A percentile compares a stretch with the other conserved stretches of the same genome.
Conservation (phyloP, 2,113 vertebrate genomes). For the Camelus bactrianus region DNA sequence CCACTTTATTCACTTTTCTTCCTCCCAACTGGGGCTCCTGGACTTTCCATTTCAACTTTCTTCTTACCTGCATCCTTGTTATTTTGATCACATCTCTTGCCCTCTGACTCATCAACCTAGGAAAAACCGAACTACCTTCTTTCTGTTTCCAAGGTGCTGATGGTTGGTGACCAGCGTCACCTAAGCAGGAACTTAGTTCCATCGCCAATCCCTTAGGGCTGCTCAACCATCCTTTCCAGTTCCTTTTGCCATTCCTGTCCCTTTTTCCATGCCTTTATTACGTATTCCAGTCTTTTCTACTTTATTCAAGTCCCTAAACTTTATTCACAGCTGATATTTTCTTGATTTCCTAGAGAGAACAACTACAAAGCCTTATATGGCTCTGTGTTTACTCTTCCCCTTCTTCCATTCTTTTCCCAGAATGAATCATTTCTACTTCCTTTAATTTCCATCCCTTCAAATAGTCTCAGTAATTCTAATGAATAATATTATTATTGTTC, state of each 20-base stretch:
- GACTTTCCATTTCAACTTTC: not conserved
- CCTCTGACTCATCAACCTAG: not conserved
- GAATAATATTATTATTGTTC: not conserved
- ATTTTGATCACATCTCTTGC: not conserved
- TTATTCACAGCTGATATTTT: not conserved
- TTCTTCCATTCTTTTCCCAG: not conserved
- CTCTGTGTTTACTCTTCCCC: not conserved
- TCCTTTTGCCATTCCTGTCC: not conserved
- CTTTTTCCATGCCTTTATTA: not conserved
- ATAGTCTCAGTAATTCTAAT: not conserved
- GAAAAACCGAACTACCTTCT: not conserved
- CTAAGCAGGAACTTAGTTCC: not conserved
- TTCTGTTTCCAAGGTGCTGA: not conserved
- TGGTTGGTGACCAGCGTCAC: not conserved
- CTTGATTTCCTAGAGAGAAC: not conserved
- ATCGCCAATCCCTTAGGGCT: not conserved
- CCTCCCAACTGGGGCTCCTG: not conserved
- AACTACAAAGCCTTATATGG: not conserved
- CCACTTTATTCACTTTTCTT: not conserved
- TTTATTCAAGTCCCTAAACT: not conserved
- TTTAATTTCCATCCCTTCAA: not conserved
- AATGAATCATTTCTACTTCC: not conserved
- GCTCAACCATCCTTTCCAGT: not conserved
- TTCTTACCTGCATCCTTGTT: not conserved
- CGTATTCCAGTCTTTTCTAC: not conserved